A percentile compares a stretch with the other conserved stretches of the same genome.
Evolutionary conservation across 1,140 invertebrate genomes (phyloP).

Genomic region (Apis florea): DNA sequence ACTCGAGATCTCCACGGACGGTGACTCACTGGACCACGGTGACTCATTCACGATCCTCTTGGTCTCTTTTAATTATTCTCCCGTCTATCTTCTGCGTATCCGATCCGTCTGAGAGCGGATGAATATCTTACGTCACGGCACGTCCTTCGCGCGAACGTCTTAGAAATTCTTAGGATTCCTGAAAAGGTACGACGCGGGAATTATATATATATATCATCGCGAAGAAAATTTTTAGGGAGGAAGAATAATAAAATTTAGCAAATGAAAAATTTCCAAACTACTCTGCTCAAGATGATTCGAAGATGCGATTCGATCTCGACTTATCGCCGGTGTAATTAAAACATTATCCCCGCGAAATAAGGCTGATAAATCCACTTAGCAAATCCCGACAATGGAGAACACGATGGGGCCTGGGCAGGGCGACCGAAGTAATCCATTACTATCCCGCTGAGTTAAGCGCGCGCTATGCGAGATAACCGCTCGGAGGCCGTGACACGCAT

Average conservation of each 20-base stretch:
- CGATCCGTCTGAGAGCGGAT: background rate
- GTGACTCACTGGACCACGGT: constrained; percentile 57
- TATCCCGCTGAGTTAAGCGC: constrained; percentile 44
- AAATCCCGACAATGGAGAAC: constrained; percentile 46
- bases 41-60: constrained; percentile 57
- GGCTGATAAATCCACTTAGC: constrained; percentile 38
- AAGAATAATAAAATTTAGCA: too few species aligned
- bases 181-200: too few species aligned
- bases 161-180: background rate
- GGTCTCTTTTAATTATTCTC: constrained; percentile 40
- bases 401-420: background rate
- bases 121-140: background rate
- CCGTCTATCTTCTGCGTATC: background rate
- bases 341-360: constrained; percentile 32
- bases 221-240: too few species aligned
- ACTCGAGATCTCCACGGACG: constrained; percentile 42
- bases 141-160: background rate
- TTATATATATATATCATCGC: too few species aligned
- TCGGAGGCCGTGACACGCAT: constrained; percentile 42
- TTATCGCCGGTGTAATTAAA: constrained; percentile 32
- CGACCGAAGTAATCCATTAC: constrained; percentile 46
- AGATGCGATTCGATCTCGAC: background rate
- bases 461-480: constrained; percentile 37
- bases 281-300: too few species aligned
- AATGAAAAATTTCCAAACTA: too few species aligned